These are phyloP conservation scores for Chloroclysta siterata DNA, from an alignment of 2,888 invertebrate species.

Conservation along the genomic window DNA sequence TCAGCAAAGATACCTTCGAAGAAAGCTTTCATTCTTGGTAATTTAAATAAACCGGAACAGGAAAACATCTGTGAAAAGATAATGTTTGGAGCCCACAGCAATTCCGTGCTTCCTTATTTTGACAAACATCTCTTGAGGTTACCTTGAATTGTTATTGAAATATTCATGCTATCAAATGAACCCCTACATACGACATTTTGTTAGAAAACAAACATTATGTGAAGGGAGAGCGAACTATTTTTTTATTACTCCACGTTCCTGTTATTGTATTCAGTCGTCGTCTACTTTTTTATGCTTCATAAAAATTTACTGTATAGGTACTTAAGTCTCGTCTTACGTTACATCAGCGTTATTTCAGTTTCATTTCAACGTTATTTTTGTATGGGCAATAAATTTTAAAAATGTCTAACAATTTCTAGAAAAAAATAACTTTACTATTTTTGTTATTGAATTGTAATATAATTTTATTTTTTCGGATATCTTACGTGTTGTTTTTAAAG, in stretches of 20 bases:
- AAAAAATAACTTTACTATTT: slow-evolving; percentile 2
- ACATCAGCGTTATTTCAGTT: slow-evolving; percentile 54
- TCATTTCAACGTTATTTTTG: slow-evolving; percentile 50
- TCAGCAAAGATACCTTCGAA: background rate
- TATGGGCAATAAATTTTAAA: slow-evolving; percentile 35
- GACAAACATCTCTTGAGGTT: slow-evolving; percentile 22
- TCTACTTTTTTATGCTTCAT: slow-evolving; percentile 58
- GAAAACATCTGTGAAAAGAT: slow-evolving; percentile 14
- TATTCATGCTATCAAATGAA: slow-evolving; percentile 33
- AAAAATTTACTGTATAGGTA: slow-evolving; percentile 57
- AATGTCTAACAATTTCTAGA: slow-evolving; percentile 17
- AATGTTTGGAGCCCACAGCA: slow-evolving; percentile 8
- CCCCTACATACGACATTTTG: slow-evolving; percentile 36
- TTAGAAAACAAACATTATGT: slow-evolving; percentile 45
- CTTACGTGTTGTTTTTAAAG: no score
- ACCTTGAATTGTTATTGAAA: slow-evolving; percentile 28
- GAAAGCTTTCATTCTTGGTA: slow-evolving; percentile 6
- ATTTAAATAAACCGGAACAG: slow-evolving; percentile 19
- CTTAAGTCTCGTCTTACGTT: slow-evolving; percentile 56
- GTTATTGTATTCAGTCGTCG: slow-evolving; percentile 53
- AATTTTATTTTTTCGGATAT: no score
- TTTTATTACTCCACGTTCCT: slow-evolving; percentile 52
- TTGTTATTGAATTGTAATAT: background rate
- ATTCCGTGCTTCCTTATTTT: slow-evolving; percentile 28
- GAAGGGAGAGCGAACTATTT: slow-evolving; percentile 45